Evolutionary conservation across 2,888 invertebrate genomes (phyloP), one percentile per base, ranked within the genome.

Genomic region (Cerastis leucographa): DNA sequence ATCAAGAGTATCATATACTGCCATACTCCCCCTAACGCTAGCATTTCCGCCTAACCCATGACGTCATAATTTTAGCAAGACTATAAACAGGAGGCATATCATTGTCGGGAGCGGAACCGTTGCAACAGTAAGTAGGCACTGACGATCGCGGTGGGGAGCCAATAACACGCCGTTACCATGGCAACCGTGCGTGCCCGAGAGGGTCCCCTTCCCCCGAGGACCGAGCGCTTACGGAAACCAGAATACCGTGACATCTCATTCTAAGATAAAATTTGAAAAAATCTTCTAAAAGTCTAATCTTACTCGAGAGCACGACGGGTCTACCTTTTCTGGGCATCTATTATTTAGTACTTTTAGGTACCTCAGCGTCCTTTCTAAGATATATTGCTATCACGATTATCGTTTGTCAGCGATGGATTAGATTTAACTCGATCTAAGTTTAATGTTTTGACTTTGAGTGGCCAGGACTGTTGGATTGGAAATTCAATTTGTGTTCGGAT

Each of bases 131-230:
- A 88, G 87, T 86, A 88, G 81, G 83, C 72, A 83, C 77, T 81
- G 87, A 92, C 90, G 91, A 91, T 91, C 91, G 90, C 94, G 91
- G 94, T 92, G 92, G 95, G 95, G 96, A 94, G 95, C 94, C 94
- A 95, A 95, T 94, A 96, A 93, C 94, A 96, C 91, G 92, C 93
- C 85, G 96, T 96, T 91, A 91, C 87, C 93, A 95, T 96, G 92
- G 91, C 91, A 93, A 96, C 96, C 78, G 88, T 89, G 89, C 92
- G 90, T 90, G 89, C 90, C 89, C 89, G 87, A 91, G 92, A 94
- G 93, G 95, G 95, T 93, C 91, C 91, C 89, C 93, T 92, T 90
- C 92, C 93, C 94, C 93, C 89, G 87, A 91, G 92, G 91, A 91
- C 87, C 85, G 90, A 92, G 92, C 92, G 93, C 92, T 93, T 90